Conservation (phyloP, 2,113 vertebrate species). For the Hydropotes inermis region DNA sequence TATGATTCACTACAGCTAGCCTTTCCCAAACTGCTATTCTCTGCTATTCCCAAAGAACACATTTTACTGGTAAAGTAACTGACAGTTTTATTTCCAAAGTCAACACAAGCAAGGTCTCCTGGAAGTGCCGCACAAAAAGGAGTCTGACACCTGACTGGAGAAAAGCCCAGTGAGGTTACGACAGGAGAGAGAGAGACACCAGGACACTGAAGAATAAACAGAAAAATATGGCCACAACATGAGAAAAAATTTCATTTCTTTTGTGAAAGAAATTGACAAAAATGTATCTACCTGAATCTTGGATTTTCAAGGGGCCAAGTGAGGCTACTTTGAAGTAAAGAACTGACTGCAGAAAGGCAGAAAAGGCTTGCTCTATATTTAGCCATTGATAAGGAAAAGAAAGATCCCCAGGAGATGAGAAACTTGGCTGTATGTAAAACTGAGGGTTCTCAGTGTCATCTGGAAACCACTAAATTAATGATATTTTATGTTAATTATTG, state of each 20-base stretch:
- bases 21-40: background rate
- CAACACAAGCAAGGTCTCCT: background rate
- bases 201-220: background rate
- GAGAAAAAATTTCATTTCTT: background rate
- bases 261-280: background rate
- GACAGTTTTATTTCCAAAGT: background rate
- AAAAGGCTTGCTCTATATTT: background rate
- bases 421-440: background rate
- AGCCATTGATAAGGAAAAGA: background rate
- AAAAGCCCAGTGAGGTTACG: background rate
- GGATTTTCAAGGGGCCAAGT: background rate
- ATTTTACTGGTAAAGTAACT: background rate
- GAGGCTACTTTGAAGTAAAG: background rate
- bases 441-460: background rate
- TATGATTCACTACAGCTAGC: background rate
- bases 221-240: background rate
- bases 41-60: background rate
- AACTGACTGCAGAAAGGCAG: background rate
- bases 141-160: background rate
- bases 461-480: constrained; percentile 27
- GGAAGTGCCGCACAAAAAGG: background rate
- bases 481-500: constrained; percentile 61
- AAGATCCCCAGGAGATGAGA: background rate
- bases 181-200: background rate
- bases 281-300: background rate